Base-by-base conservation (phyloP, 2,888 invertebrate genomes). In the Parnassius apollo region DNA sequence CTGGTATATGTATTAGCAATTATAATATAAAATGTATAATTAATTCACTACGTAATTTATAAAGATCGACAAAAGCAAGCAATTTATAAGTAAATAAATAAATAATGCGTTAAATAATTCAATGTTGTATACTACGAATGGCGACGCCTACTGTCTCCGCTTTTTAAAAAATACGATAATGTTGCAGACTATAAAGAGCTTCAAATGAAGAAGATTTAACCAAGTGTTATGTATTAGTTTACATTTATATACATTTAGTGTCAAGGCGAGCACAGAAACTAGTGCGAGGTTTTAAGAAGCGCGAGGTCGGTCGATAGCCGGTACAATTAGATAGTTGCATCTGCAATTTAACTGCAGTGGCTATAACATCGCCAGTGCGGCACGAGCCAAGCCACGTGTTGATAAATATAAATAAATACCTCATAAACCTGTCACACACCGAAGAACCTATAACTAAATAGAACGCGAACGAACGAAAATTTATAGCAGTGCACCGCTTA, bases 231-330 rank as follows among this genome's bases (percentile, higher is more conserved):
- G 57, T 53, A 62, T 52, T 42, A 2, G 55, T 35, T 44, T 53
- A 48, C 18, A 22, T 25, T 25, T 4, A 25, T 3, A 25, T 25
- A 4, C 25, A 25, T 25, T 52, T 61, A 42, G 22, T 2, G 11
- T 51, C 25, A 11, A 54, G n/a, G 57, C 35, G 42, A 50, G 53
- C 8, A 58, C 25, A 35, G 42, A 25, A 58, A 49, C 44, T 10
- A 48, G 18, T 44, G 13, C 55, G 45, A 46, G 9, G 48, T 67
- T 62, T 64, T 59, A 69, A 67, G 65, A 69, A 62, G 66, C 65
- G 70, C 76, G 78, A 78, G 77, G 78, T 74, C 76, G 72, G 68
- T 71, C 35, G 35, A 7, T 35, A 35, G 68, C 71, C 35, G 35
- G 35, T 35, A 35, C 35, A 35, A 7, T 35, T 3, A 35, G 35